phyloP scores from a whole-genome alignment of 1,140 invertebrate genomes.

The Drosophila carrolli region DNA sequence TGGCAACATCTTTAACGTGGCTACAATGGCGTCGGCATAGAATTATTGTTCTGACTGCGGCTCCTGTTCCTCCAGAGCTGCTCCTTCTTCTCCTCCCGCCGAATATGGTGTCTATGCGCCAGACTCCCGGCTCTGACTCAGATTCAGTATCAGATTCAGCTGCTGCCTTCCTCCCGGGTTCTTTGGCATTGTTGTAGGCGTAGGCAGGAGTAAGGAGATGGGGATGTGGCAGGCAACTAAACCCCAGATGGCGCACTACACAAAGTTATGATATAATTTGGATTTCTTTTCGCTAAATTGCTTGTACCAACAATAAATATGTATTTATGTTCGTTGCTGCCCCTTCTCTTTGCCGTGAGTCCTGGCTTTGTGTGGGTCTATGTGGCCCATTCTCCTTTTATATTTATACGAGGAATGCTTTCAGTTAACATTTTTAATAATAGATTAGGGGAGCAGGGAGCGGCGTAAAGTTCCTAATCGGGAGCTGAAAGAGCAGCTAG shows the following conservation, averaged over 20 bases:
- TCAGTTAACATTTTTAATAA: constrained; percentile 70
- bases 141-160: constrained; percentile 45
- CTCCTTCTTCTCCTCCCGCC: background rate
- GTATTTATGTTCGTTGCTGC: constrained; percentile 72
- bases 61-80: constrained; percentile 2
- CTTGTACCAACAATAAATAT: constrained; percentile 83
- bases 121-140: constrained; percentile 9
- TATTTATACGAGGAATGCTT: constrained; percentile 59
- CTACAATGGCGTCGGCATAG: constrained; percentile 75
- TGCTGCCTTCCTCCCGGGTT: constrained; percentile 27
- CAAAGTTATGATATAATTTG: constrained; percentile 84
- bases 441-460: constrained; percentile 44
- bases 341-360: constrained; percentile 16
- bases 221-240: constrained; percentile 60
- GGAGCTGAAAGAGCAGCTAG: background rate
- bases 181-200: constrained; percentile 69
- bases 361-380: constrained; percentile 24
- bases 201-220: constrained; percentile 27
- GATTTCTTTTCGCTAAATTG: constrained; percentile 83
- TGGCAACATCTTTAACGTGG: constrained; percentile 81
- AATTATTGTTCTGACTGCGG: constrained; percentile 66
- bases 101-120: constrained; percentile 38
- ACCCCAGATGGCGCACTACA: constrained; percentile 83
- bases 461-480: constrained; percentile 18
- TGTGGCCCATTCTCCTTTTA: constrained; percentile 27